Evolutionary conservation across 92 coral and sea anemone genomes (phyloP), one percentile per base, ranked within the genome.

Genomic region (Isaurus tuberculatus): DNA sequence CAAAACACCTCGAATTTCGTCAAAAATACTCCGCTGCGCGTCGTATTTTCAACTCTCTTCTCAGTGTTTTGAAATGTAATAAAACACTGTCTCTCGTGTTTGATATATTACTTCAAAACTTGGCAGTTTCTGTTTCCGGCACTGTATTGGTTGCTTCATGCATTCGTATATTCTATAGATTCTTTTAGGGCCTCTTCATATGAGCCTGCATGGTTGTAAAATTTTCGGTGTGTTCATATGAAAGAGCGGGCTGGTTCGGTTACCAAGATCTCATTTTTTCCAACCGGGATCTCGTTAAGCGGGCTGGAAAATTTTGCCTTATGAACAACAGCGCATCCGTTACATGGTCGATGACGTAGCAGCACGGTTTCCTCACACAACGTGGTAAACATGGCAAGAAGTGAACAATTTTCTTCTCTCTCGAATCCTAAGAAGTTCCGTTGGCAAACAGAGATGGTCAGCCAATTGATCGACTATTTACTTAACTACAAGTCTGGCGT

Each of bases 401-500:
- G 72, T 20, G 85, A 17, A 58, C 28, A 75, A 33, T 14, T 30
- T 17, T 65, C 86, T 55, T 79, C 79, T 74, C 23, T 42, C 75
- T 51, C 58, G 36, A 55, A 51, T 25, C 79, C 34, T 36, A 80
- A 81, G 66, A 81, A 32, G 19, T 86, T 86, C 66, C 46, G 83
- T 72, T 57, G 85, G 81, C 44, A 70, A 48, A 48, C 82, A 22
- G 74, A 70, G 64, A 78, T 84, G 85, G 28, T 88, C 72, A 82
- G 70, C 64, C 73, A 40, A 22, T 75, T 84, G 79, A 68, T 84
- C 43, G 77, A 77, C 26, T 67, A 33, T 26, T 84, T 88, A 43
- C 71, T 53, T 46, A 64, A 57, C 33, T 88, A 79, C 30, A 88
- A 88, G 79, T 26, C 85, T 84, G 88, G 75, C 34, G 0, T 77